Evolutionary conservation across 2,113 vertebrate species (phyloP), one percentile per base, ranked within the genome.

Genomic region (Aegithalos caudatus): DNA sequence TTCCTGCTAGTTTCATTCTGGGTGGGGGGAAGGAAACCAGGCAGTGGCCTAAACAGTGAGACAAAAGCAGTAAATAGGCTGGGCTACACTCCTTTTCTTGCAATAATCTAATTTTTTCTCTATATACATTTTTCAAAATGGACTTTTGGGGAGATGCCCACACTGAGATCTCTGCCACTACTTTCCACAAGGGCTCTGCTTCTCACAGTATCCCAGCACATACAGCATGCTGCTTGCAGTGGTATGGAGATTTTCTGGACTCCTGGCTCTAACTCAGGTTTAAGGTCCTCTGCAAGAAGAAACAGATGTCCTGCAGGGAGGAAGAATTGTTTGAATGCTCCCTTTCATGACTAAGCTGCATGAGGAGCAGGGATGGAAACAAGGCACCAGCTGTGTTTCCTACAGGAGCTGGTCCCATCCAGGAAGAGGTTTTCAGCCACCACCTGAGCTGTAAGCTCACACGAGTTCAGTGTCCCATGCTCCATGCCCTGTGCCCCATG

Each of bases 381-480:
- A 3, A 80, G 27, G 7, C 44, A 31, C 7, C 21, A 51, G 44
- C 27, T 51, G 10, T 14, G 22, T 33, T 88, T 88, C 28, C 44
- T 28, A 18, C 10, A 48, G 57, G 27, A 60, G 4, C 35, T 28
- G 31, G 7, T 73, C 45, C 45, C 50, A 47, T 18, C 4, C 7
- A 4, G n/a, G 29, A 24, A 17, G 20, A 14, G 0, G 0, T 65
- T 92, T 64, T 76, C 53, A 82, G 74, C 17, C 66, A 64, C 4
- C 1, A 10, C 18, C 22, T 35, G 35, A 69, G 22, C 19, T 48
- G 37, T 12, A 69, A 1, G 2, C 23, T 60, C 29, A 60, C 2
- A 0, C 5, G 4, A 38, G 5, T 10, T 51, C 35, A 0, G 0
- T 5, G 9, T 10, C 16, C 35, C 60, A 16, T 28, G 24, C 7